Base-by-base conservation (phyloP, 2,797 vertebrate species). In the Acanthis flammea region DNA sequence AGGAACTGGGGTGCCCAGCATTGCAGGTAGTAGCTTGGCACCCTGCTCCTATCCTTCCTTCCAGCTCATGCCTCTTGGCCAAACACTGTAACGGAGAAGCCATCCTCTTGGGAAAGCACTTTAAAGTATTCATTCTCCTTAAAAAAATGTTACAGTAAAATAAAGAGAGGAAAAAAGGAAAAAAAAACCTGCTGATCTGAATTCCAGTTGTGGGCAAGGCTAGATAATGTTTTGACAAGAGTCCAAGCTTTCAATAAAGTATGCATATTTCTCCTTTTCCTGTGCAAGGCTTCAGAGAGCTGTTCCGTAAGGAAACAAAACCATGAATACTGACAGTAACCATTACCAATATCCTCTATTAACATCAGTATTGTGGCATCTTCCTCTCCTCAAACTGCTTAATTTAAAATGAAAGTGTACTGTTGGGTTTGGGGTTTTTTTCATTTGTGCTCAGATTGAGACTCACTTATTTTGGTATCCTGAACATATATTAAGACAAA, bases 181-280 rank as follows among this genome's bases (percentile, higher is more conserved):
- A 48, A 42, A 78, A 79, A 82, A 93, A 24, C 87, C 82, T 92
- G 86, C 39, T 0, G 0, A 61, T 90, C 82, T 75, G 84, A 97
- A 96, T 94, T 97, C 94, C 93, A 96, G 44, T 19, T 57, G 25
- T 71, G 84, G 88, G 92, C 75, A 94, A 78, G 87, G 87, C 92
- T 78, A 96, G 81, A 80, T 84, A 94, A 88, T 73, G 58, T 76
- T 84, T n/a, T 96, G 92, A 93, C 28, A 23, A n/a, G 66, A 93
- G 76, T 90, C 82, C 84, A 96, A 95, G 73, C 51, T 91, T 91
- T 84, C 82, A 67, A 28, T 25, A 24, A 94, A 91, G 55, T 73
- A 88, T 81, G 58, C 39, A 22, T 27, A 90, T 86, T 95, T 90
- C 55, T 68, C 73, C n/a, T 66, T 66, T 55, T 77, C 72, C 58